phyloP scores from a whole-genome alignment of 92 coral and sea anemone genomes.

The Hydrozoanthus gracilis region DNA sequence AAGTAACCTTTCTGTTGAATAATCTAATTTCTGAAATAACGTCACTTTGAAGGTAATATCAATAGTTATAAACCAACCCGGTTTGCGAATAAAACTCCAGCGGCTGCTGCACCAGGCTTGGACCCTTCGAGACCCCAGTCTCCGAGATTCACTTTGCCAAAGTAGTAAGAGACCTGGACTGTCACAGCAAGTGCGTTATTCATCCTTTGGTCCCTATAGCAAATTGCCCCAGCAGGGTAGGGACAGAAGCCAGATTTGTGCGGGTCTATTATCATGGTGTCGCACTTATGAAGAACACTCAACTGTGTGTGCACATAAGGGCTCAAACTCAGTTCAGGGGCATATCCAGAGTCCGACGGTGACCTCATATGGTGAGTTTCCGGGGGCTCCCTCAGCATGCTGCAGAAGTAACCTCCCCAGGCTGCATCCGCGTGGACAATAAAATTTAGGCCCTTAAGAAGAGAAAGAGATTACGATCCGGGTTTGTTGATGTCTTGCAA shows the following conservation, averaged over 20 bases:
- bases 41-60: background rate
- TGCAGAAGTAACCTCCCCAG: conserved; percentile 95
- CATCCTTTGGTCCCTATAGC: conserved; percentile 82
- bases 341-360: conserved; percentile 61
- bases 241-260: conserved; percentile 90
- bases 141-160: conserved; percentile 71
- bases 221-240: conserved; percentile 65
- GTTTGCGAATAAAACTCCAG: conserved; percentile 83
- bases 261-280: conserved; percentile 89
- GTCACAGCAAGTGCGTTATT: conserved; percentile 80
- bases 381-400: conserved; percentile 77
- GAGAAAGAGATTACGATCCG: background rate
- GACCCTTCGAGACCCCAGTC: conserved; percentile 30
- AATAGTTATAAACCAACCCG: conserved; percentile 57
- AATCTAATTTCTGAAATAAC: background rate
- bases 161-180: conserved; percentile 74
- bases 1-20: no score
- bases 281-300: conserved; percentile 65
- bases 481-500: no score
- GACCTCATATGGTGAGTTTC: background rate
- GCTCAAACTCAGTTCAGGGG: conserved; percentile 74
- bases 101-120: conserved; percentile 96
- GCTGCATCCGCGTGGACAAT: conserved; percentile 80
- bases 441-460: conserved; percentile 65
- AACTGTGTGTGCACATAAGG: conserved; percentile 61